Evolutionary conservation across 2,888 invertebrate genomes (phyloP).

Genomic region (Platynereis dumerilii): DNA sequence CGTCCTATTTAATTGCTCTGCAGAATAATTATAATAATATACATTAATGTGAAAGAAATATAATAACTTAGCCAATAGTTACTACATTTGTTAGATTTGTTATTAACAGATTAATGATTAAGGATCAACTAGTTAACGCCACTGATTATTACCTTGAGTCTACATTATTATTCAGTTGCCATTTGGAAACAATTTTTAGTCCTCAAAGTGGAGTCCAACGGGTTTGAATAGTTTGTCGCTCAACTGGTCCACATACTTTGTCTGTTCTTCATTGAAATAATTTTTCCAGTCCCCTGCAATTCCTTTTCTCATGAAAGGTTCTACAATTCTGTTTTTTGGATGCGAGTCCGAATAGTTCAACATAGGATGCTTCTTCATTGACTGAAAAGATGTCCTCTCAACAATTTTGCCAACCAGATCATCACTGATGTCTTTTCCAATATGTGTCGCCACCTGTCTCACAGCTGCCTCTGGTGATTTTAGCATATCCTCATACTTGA

Average conservation of each 20-base stretch:
- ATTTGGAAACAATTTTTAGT: no score
- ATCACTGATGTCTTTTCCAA: neutral
- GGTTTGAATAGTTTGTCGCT: no score
- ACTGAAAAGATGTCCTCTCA: slow-evolving; percentile 9
- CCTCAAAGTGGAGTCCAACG: no score
- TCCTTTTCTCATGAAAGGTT: slow-evolving; percentile 15
- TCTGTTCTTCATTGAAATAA: neutral
- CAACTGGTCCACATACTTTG: slow-evolving; percentile 5
- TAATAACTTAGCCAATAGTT: no score
- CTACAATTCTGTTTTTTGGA: neutral
- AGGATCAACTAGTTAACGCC: no score
- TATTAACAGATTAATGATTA: no score
- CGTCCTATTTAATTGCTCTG: no score
- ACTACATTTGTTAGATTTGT: no score
- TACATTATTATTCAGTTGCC: no score
- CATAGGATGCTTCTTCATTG: slow-evolving; percentile 9
- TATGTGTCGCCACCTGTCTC: slow-evolving; percentile 4
- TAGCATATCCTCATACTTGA: slow-evolving; percentile 17
- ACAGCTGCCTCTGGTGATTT: neutral
- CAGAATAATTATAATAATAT: no score
- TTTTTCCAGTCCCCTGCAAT: slow-evolving; percentile 14
- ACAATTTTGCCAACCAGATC: neutral
- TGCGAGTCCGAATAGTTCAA: neutral
- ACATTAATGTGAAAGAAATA: no score
- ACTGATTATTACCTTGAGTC: no score